A percentile compares a stretch with the other conserved stretches of the same genome.
These are phyloP conservation scores for Alouatta palliata DNA, from an alignment of 2,113 vertebrate species.

Conservation along the genomic window DNA sequence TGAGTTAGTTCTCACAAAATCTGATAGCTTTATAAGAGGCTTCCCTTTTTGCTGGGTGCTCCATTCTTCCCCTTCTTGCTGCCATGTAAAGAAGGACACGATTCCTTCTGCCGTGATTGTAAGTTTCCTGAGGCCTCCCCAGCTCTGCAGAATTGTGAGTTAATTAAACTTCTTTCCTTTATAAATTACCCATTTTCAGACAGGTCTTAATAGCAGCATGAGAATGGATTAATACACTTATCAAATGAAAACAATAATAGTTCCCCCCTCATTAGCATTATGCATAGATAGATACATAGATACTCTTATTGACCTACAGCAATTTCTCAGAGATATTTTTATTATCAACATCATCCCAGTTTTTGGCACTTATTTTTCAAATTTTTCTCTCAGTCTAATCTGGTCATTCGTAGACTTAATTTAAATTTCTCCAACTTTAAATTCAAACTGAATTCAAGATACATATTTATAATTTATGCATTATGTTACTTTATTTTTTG, in stretches of 20 bases:
- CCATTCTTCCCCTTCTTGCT: too few relatives aligned
- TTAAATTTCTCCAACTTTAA: background rate
- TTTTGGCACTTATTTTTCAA: background rate
- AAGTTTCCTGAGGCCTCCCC: too few relatives aligned
- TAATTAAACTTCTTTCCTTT: too few relatives aligned
- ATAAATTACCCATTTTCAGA: too few relatives aligned
- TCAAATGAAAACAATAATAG: background rate
- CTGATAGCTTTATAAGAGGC: too few relatives aligned
- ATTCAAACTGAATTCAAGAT: background rate
- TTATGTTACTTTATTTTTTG: background rate
- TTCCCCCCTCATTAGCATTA: background rate
- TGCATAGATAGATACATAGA: background rate
- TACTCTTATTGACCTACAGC: background rate
- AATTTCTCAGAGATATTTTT: background rate
- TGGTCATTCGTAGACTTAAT: background rate
- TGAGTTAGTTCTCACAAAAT: too few relatives aligned
- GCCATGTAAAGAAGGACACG: too few relatives aligned
- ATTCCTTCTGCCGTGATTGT: too few relatives aligned
- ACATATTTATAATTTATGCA: background rate
- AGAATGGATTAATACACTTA: too few relatives aligned
- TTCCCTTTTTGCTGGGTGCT: too few relatives aligned
- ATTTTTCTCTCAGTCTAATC: background rate
- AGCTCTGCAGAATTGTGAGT: too few relatives aligned
- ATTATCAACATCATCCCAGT: background rate
- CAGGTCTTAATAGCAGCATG: too few relatives aligned